Evolutionary conservation across 2,797 vertebrate genomes (phyloP), one percentile per base, ranked within the genome.

Genomic region (Salarias fasciatus): DNA sequence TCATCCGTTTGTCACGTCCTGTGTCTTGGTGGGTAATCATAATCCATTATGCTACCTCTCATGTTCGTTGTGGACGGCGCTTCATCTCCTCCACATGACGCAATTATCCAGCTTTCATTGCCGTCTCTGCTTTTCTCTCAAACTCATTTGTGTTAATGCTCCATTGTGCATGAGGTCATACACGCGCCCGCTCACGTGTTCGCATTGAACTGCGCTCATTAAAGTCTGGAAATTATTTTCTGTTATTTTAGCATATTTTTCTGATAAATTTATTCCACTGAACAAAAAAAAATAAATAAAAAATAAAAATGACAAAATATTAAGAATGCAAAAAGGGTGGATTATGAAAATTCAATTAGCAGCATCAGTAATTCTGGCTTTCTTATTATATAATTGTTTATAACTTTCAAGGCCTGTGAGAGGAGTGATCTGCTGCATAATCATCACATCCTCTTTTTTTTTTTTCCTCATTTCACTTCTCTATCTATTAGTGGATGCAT

Each of bases 1-100:
- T 76, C 86, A 87, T 87, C 82, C 11, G 63, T 78, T 76, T 81
- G 69, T 79, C 77, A 78, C 65, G 61, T 79, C 73, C 41, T 50
- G 56, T 49, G 51, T 79, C 73, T 79, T 75, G 63, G 64, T 58
- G 57, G 31, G 30, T 63, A 63, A 66, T 81, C 68, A 63, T 77
- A 79, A 80, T 83, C 69, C 15, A n/a, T 65, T 44, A 53, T 51
- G 36, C 64, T 49, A 38, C 63, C 75, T 72, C 50, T 49, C 41
- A 10, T 36, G 56, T 40, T 33, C 57, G 60, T 42, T 65, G 15
- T 54, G 18, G 53, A 53, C 58, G n/a, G 50, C 37, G 48, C 79
- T 82, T 83, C 75, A 67, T 85, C 80, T 82, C 42, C 62, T 71
- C 56, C 43, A 69, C 67, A 65, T 72, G 64, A 75, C 12, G 54